Base-by-base conservation (phyloP, 2,113 vertebrate species). In the Trematocara unimaculatum region DNA sequence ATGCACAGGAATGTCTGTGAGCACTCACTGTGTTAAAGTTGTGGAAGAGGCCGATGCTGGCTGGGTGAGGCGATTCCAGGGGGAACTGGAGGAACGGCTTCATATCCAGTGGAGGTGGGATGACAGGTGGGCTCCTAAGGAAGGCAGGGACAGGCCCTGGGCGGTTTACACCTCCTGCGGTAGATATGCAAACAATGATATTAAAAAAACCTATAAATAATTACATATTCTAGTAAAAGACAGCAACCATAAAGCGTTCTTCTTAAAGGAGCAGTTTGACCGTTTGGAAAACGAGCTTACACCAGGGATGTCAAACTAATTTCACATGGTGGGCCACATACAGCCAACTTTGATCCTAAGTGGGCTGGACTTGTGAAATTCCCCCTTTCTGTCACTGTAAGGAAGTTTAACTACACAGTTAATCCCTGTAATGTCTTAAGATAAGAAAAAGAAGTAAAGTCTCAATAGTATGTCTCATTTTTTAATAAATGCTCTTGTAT, bases 61-160 rank as follows among this genome's bases (percentile, higher is more conserved):
- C 93, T 0, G 93, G 94, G 60, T 95, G 95, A 26, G 92, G 93
- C 0, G 94, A 89, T 35, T 96, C 95, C 93, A 96, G 45, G 20
- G 95, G 94, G 81, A 96, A 96, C 93, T 95, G 96, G 29, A 96
- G 95, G 86, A 96, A 96, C 62, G 86, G 94, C 85, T 96, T 96
- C 93, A 96, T 91, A 81, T 96, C 96, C 87, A 96, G 91, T 0
- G 91, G 92, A 29, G 93, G 3, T 15, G 92, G 93, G 55, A 96
- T 79, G 87, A 95, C 87, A 42, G 93, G 55, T 4, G 95, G 95
- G 88, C 90, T 96, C 93, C 95, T 93, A 88, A 96, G 92, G 93
- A 96, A 96, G 79, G 95, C 93, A 89, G 96, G 95, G 92, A 96
- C 89, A 86, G 95, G 91, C 90, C 94, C 95, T 20, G 94, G 89